Evolutionary conservation across 2,888 invertebrate genomes (phyloP).

Genomic region (Nemurella pictetii): DNA sequence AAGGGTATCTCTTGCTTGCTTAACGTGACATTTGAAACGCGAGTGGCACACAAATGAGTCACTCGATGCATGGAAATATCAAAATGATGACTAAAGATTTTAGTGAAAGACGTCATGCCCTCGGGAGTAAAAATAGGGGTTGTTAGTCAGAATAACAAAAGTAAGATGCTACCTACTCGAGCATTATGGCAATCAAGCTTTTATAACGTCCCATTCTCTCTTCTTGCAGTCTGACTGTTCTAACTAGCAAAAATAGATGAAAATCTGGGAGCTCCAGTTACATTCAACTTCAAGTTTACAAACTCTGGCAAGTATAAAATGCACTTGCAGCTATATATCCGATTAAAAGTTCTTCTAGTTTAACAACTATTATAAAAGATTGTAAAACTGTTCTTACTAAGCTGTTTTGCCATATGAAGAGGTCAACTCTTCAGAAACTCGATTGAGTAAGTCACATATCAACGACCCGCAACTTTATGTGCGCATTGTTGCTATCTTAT

Average conservation of each 20-base stretch:
- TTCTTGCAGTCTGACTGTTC: neutral
- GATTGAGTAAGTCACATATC: neutral
- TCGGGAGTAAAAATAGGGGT: neutral
- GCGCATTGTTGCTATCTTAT: neutral
- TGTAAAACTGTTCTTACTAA: neutral
- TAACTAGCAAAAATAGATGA: neutral
- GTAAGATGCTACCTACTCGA: neutral
- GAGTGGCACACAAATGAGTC: neutral
- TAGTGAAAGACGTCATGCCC: neutral
- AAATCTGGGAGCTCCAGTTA: neutral
- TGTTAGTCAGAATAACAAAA: neutral
- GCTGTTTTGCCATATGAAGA: neutral
- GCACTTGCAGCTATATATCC: neutral
- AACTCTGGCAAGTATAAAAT: neutral
- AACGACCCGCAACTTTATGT: neutral
- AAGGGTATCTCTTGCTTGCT: neutral
- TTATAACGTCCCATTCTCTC: neutral
- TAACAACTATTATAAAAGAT: neutral
- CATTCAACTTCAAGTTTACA: neutral
- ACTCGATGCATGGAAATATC: neutral
- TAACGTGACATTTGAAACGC: neutral
- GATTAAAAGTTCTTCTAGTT: neutral
- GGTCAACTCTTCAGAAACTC: neutral
- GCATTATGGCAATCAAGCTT: neutral
- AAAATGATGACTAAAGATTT: neutral